Conservation (phyloP, 2,797 vertebrate genomes). For the Perodicticus potto region DNA sequence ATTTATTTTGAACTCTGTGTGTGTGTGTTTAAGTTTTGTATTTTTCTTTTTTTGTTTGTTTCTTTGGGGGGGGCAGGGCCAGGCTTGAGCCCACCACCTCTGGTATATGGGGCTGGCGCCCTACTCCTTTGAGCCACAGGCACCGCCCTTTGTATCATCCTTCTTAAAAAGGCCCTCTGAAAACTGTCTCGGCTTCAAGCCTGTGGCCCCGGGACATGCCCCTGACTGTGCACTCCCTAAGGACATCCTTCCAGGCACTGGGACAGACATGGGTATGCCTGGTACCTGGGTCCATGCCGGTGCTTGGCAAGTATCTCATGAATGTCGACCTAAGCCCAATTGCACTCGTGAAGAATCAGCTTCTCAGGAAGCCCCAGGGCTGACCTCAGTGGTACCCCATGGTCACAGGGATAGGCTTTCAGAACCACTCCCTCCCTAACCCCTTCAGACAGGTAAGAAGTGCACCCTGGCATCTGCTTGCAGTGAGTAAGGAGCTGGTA, state of each 20-base stretch:
- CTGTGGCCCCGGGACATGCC: neutral
- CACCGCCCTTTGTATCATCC: no score
- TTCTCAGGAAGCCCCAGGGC: neutral
- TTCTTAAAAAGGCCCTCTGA: neutral
- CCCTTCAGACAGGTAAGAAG: neutral
- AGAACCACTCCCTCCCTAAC: neutral
- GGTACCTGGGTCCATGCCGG: neutral
- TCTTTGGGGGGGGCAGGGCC: no score
- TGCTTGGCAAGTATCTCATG: rapidly evolving
- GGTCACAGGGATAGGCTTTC: neutral
- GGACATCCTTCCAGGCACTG: neutral
- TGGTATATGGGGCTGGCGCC: no score
- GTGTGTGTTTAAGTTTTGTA: neutral
- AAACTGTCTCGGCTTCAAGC: neutral
- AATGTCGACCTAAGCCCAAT: neutral
- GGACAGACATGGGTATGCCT: neutral
- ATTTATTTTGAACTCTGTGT: neutral
- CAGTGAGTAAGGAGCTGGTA: neutral
- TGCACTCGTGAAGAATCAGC: neutral
- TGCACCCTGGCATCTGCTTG: neutral
- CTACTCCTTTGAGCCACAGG: no score
- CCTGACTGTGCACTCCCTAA: rapidly evolving
- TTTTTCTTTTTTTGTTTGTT: no score
- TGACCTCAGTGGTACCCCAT: neutral
- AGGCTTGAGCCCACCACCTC: no score